These are phyloP conservation scores for Colossoma macropomum DNA, from an alignment of 2,113 vertebrate genomes.

Conservation along the genomic window DNA sequence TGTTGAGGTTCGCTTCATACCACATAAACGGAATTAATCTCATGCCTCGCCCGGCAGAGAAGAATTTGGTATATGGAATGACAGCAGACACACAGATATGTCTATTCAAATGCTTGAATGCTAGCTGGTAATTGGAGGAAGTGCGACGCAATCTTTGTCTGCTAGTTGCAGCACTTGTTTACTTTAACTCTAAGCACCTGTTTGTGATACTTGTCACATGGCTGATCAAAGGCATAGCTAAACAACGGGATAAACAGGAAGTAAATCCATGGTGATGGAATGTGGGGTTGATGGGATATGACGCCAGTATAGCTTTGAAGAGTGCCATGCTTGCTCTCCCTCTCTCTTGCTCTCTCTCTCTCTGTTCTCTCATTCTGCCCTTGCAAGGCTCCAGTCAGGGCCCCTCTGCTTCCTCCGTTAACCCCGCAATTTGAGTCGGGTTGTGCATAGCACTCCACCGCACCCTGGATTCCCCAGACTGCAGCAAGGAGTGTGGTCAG, in stretches of 20 bases:
- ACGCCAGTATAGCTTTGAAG: conserved; percentile 43
- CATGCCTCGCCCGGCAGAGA: neutral
- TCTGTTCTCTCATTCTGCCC: conserved; percentile 14
- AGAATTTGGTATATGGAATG: neutral
- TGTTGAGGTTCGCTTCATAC: neutral
- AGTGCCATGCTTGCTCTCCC: conserved; percentile 10
- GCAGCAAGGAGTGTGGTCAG: conserved; percentile 74
- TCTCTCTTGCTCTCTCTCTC: neutral
- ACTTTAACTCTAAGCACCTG: conserved; percentile 48
- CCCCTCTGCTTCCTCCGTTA: conserved; percentile 70
- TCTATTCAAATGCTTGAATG: conserved; percentile 11
- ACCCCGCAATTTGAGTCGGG: conserved; percentile 70
- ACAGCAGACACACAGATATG: conserved; percentile 10
- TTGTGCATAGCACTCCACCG: conserved; percentile 44
- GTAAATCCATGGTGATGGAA: conserved; percentile 36
- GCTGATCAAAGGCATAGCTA: conserved; percentile 41
- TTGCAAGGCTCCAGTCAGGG: neutral
- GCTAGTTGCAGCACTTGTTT: conserved; percentile 24
- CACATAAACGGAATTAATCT: conserved; percentile 21
- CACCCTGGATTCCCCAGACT: conserved; percentile 66
- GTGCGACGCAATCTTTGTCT: conserved; percentile 33
- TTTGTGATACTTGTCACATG: conserved; percentile 42
- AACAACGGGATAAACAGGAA: conserved; percentile 49
- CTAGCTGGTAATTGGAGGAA: conserved; percentile 2
- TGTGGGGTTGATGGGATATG: conserved; percentile 30